Conservation (phyloP, 2,888 invertebrate species). For the Drosophila antonietae region DNA sequence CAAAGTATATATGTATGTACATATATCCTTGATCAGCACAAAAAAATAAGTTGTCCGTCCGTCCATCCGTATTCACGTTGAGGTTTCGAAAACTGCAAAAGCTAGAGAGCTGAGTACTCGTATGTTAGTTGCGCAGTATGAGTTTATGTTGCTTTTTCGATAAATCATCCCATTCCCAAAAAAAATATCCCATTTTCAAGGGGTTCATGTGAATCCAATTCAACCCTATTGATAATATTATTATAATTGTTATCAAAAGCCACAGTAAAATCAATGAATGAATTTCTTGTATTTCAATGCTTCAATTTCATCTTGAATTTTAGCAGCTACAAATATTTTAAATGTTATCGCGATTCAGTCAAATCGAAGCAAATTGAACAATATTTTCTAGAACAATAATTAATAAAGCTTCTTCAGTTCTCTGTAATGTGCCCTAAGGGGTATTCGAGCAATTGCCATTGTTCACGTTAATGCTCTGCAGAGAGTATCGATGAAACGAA, state of each 20-base stretch:
- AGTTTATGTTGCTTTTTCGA: no score
- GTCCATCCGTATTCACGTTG: no score
- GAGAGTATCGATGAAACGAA: slow-evolving; percentile 4
- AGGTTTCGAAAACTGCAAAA: no score
- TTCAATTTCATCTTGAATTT: background rate
- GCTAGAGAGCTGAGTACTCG: no score
- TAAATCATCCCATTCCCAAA: no score
- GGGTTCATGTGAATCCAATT: no score
- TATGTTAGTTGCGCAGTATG: no score
- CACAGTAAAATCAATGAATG: background rate
- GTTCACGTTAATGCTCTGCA: background rate
- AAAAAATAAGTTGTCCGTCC: no score
- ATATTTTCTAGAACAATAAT: background rate
- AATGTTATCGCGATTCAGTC: background rate
- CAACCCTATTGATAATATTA: background rate
- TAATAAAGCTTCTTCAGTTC: background rate
- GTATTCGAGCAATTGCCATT: background rate
- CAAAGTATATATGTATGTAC: no score
- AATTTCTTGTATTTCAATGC: background rate
- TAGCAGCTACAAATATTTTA: background rate
- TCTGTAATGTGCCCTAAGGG: background rate
- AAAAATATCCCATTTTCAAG: no score
- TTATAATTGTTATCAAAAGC: background rate
- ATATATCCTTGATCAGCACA: no score
- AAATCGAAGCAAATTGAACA: background rate